Percentiles rank a stretch among this genome's conserved stretches.
Evolutionary conservation across 2,888 invertebrate species (phyloP).

Genomic region (Leptinotarsa haldemani): DNA sequence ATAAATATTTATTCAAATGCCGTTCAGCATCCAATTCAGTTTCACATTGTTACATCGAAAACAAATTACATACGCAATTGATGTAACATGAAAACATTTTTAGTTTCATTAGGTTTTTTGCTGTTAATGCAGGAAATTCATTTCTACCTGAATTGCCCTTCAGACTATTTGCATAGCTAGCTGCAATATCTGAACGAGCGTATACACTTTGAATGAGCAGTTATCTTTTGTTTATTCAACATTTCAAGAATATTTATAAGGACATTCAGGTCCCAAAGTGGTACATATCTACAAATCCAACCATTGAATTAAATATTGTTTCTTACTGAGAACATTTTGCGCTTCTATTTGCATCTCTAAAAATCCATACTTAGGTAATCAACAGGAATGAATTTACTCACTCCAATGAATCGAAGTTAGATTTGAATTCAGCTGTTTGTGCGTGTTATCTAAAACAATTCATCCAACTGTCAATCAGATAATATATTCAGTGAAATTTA

Average conservation of each 20-base stretch:
- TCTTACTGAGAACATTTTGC: neutral
- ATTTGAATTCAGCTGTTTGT: neutral
- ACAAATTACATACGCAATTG: conserved; percentile 20
- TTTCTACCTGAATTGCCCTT: conserved; percentile 33
- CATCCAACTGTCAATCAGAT: too few species aligned
- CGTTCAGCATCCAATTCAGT: conserved; percentile 11
- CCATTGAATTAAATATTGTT: neutral
- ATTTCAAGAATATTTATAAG: neutral
- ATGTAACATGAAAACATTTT: conserved; percentile 10
- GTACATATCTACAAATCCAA: neutral
- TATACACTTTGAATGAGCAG: conserved; percentile 31
- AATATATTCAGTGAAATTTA: neutral
- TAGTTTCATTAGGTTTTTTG: conserved; percentile 11
- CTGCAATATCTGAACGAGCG: conserved; percentile 27
- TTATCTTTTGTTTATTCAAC: conserved; percentile 30
- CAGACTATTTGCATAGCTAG: conserved; percentile 28
- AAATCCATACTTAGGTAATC: too few species aligned
- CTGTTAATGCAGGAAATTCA: conserved; percentile 17
- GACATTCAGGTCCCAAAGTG: neutral
- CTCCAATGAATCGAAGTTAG: too few species aligned
- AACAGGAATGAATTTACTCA: too few species aligned
- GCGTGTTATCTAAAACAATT: neutral
- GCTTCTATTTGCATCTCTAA: too few species aligned
- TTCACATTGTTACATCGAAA: conserved; percentile 20
- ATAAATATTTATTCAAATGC: conserved; percentile 22